Percentiles rank a stretch among this genome's conserved stretches.
These are phyloP conservation scores for Phrynosoma platyrhinos DNA, from an alignment of 2,113 vertebrate species.

Conservation along the genomic window DNA sequence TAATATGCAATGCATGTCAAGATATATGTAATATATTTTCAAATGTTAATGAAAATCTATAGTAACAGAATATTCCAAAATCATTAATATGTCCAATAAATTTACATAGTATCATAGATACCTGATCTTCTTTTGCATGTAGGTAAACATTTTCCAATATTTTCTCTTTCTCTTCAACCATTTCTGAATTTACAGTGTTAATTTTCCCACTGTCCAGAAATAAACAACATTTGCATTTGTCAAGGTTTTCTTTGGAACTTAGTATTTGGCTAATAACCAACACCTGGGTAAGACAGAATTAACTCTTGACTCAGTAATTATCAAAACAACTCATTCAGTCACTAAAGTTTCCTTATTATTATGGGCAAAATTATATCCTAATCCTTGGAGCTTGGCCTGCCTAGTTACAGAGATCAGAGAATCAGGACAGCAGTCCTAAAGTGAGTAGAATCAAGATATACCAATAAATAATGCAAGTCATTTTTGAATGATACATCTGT, in stretches of 20 bases:
- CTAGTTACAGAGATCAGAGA: neutral
- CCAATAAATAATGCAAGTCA: neutral
- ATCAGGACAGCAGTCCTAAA: neutral
- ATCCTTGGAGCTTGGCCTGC: too few relatives aligned
- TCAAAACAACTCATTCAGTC: neutral
- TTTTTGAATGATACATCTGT: neutral
- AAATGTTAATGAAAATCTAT: slow-evolving; percentile 29
- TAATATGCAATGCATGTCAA: slow-evolving; percentile 30
- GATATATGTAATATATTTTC: neutral
- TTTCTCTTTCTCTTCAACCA: neutral
- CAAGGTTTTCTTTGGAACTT: neutral
- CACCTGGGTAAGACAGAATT: neutral
- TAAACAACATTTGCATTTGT: neutral
- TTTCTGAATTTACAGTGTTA: neutral
- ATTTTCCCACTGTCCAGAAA: neutral
- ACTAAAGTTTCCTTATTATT: too few relatives aligned
- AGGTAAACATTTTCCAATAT: neutral
- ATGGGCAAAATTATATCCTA: neutral
- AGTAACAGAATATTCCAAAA: neutral
- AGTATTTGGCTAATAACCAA: neutral
- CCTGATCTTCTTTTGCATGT: neutral
- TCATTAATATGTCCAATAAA: neutral
- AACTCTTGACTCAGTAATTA: neutral
- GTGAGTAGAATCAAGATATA: neutral
- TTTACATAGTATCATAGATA: neutral